phyloP scores from a whole-genome alignment of 2,113 vertebrate genomes.

The Dolichallabes microphthalmus region DNA sequence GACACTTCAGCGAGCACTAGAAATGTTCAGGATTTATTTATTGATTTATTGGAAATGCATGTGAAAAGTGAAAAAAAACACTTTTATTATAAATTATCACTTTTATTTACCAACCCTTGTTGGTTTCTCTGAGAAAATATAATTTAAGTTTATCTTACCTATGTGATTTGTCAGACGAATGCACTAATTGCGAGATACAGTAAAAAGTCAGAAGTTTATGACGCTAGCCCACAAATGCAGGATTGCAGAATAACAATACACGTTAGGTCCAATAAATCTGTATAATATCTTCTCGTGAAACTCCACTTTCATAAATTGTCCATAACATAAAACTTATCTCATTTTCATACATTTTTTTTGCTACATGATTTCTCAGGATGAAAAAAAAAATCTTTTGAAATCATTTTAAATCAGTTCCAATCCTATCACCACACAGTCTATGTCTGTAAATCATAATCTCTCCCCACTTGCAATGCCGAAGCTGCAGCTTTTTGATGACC shows the following conservation, averaged over 20 bases:
- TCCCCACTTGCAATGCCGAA: conserved; percentile 38
- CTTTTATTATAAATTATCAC: neutral
- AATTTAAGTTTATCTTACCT: neutral
- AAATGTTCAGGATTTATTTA: neutral
- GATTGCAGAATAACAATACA: neutral
- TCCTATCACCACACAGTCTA: conserved; percentile 31
- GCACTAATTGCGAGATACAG: too few species aligned
- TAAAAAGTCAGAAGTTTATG: neutral
- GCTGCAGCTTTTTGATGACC: conserved; percentile 53
- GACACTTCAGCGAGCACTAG: neutral
- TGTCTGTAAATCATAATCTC: conserved; percentile 39
- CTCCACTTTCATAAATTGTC: neutral
- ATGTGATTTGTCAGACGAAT: neutral
- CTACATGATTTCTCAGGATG: conserved; percentile 1
- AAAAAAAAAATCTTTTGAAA: conserved; percentile 24
- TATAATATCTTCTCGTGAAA: neutral
- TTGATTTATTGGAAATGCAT: neutral
- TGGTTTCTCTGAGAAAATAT: neutral
- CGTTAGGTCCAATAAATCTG: neutral
- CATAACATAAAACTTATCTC: neutral
- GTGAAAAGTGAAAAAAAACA: neutral
- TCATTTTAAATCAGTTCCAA: conserved; percentile 35
- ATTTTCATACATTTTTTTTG: conserved; percentile 20
- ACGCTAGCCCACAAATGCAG: neutral
- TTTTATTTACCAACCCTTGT: neutral